Base-by-base conservation (phyloP, 2,888 invertebrate species). In the Drosophila lutescens region DNA sequence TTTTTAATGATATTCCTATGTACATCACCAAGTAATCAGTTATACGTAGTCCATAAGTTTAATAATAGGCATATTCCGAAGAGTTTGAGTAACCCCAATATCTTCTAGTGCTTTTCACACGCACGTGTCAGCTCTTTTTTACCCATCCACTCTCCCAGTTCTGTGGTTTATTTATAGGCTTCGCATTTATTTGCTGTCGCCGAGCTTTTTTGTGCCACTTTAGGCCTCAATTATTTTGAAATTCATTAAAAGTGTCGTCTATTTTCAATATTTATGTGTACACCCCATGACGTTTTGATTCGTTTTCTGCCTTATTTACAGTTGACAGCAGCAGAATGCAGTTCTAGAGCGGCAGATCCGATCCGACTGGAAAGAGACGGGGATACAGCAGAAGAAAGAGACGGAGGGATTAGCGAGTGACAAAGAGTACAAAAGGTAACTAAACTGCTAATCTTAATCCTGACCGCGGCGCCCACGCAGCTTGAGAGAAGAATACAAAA, bases 221-320 rank as follows among this genome's bases (percentile, higher is more conserved):
- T 85, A 85, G 86, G 88, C 80, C 86, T 86, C 86, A 83, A 83
- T 86, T 88, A 86, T 88, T 86, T 76, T 66, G 71, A 84, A 86
- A 88, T 88, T 82, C 88, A 79, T 84, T 82, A 78, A 74, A 70
- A 86, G 71, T 84, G 83, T 80, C 86, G 78, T 77, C 69, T 79
- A 77, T 67, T 77, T 83, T 79, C 60, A 61, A 85, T 81, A 77
- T 63, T 69, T 71, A 62, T 77, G 73, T 46, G 26, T 47, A 15
- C 8, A 8, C 30, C 23, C 5, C 40, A 12, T 38, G 32, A 20
- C 44, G n/a, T 38, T 17, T 40, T 20, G 10, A 44, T 50, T 20
- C 59, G 26, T 43, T 26, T 38, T 30, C 17, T 36, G 5, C 9
- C 13, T 26, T 50, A 3, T 40, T 69, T 80, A 36, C 79, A 83